These are phyloP conservation scores for Argya squamiceps DNA, from an alignment of 2,797 vertebrate species.

Conservation along the genomic window DNA sequence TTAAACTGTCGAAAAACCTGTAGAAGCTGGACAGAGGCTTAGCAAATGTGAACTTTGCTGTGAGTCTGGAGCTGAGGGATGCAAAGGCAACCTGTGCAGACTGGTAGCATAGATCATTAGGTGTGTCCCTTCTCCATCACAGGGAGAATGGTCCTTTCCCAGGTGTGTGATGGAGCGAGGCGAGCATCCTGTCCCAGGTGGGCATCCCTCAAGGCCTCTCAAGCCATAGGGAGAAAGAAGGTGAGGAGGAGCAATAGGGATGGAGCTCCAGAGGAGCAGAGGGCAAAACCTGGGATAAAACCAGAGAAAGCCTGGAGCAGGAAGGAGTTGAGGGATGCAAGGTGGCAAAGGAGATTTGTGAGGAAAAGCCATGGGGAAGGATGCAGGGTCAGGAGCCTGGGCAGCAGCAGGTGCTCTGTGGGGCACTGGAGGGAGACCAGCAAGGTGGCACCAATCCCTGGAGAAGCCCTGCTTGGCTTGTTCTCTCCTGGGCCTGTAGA, in stretches of 20 bases:
- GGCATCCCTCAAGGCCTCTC: not conserved
- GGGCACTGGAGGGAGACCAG: not conserved
- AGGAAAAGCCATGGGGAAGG: not conserved
- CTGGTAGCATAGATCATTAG: not conserved
- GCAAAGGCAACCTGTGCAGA: not conserved
- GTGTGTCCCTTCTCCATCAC: not conserved
- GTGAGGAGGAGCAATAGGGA: not conserved
- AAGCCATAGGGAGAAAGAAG: not conserved
- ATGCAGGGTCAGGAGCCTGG: not conserved
- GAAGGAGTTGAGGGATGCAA: not conserved
- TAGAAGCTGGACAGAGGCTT: not conserved
- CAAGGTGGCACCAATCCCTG: not conserved
- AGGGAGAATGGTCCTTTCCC: not conserved
- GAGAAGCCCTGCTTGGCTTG: not conserved
- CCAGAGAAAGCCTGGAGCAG: not conserved
- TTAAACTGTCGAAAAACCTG: conserved; percentile 2
- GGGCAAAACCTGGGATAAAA: not conserved
- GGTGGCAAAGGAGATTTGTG: not conserved
- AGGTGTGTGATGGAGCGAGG: not conserved
- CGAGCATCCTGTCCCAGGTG: not conserved
- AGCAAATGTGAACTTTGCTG: not conserved
- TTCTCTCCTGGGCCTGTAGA: not conserved
- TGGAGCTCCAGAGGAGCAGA: not conserved
- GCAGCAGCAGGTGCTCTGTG: not conserved
- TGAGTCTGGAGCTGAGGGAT: not conserved